Conservation (phyloP, 2,888 invertebrate genomes). For the Shargacucullia verbasci region DNA sequence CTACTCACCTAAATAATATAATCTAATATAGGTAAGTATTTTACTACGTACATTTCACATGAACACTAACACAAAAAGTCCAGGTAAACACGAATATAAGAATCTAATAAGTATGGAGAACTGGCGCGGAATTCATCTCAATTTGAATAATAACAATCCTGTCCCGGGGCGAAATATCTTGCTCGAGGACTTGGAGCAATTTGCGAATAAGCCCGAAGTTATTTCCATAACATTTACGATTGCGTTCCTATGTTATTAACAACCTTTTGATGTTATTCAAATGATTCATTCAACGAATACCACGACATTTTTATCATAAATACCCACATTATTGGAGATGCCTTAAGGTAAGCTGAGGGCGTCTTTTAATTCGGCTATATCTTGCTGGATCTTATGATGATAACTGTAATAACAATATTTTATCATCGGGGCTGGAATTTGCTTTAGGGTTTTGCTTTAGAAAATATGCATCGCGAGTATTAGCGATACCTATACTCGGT, state of each 20-base stretch:
- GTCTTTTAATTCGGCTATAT: slow-evolving; percentile 20
- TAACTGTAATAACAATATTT: no score
- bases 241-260: slow-evolving; percentile 74
- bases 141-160: slow-evolving; percentile 62
- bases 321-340: slow-evolving; percentile 31
- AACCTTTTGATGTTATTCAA: slow-evolving; percentile 59
- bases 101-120: slow-evolving; percentile 24
- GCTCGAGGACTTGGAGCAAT: slow-evolving; percentile 57
- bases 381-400: no score
- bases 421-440: no score
- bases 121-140: slow-evolving; percentile 53
- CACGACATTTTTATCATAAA: slow-evolving; percentile 54
- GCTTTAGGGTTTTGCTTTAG: no score
- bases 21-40: no score
- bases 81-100: no score
- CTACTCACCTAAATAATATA: no score
- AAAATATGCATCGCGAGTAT: no score
- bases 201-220: slow-evolving; percentile 65
- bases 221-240: slow-evolving; percentile 69
- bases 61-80: no score
- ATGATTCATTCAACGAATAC: slow-evolving; percentile 63
- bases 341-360: slow-evolving; percentile 24
- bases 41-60: no score
- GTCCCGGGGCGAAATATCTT: slow-evolving; percentile 69
- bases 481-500: no score